Evolutionary conservation across 1,140 invertebrate genomes (phyloP).

Genomic region (Diabrotica undecimpunctata): DNA sequence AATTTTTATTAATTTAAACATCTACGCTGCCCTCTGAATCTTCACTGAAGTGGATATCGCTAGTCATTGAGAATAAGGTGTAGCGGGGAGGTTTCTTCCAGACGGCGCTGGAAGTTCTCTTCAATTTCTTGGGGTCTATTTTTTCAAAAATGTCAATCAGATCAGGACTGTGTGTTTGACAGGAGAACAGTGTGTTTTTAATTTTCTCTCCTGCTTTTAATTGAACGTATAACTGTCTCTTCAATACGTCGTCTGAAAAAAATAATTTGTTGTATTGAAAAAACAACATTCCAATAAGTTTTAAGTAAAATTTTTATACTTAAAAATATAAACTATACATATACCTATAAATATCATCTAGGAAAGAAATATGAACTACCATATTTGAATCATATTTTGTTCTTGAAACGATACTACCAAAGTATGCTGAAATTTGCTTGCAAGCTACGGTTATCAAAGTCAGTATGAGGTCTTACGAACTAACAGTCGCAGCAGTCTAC

Average conservation of each 20-base stretch:
- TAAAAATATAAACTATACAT: too few species aligned
- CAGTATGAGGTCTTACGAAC: too few species aligned
- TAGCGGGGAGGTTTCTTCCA: slow-evolving; percentile 65
- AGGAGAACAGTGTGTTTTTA: slow-evolving; percentile 59
- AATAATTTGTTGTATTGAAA: neutral
- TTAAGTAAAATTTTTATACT: too few species aligned
- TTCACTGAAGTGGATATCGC: slow-evolving; percentile 25
- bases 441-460: too few species aligned
- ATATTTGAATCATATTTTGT: too few species aligned
- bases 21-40: slow-evolving; percentile 7
- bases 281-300: too few species aligned
- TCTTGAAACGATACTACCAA: too few species aligned
- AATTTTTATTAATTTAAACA: too few species aligned
- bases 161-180: slow-evolving; percentile 61
- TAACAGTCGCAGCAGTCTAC: too few species aligned
- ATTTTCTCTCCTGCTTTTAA: slow-evolving; percentile 29
- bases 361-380: too few species aligned
- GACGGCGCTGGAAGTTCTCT: slow-evolving; percentile 66
- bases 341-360: too few species aligned
- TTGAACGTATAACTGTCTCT: slow-evolving; percentile 11
- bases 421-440: too few species aligned
- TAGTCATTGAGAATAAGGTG: slow-evolving; percentile 31
- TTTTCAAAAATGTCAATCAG: slow-evolving; percentile 61
- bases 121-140: slow-evolving; percentile 60
- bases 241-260: slow-evolving; percentile 9